Evolutionary conservation across 1,140 invertebrate genomes (phyloP).

Genomic region (Lithobius niger): DNA sequence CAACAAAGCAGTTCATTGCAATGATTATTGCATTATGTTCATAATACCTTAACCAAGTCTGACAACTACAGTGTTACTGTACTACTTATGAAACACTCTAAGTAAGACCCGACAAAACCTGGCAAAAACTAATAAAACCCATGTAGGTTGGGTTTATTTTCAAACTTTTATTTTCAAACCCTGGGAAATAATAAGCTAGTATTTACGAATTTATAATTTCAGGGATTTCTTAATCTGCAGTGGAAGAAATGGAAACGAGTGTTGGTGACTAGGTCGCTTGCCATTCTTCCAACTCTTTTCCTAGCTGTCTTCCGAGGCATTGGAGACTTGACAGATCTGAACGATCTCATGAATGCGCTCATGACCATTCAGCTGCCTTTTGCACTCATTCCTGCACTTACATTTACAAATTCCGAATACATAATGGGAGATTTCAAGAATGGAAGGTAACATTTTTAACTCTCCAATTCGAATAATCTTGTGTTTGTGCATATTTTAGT

Average conservation of each 20-base stretch:
- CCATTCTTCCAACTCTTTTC: constrained; percentile 77
- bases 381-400: constrained; percentile 70
- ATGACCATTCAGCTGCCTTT: constrained; percentile 76
- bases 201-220: too few relatives aligned
- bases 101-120: too few relatives aligned
- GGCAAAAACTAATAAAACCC: too few relatives aligned
- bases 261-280: constrained; percentile 68
- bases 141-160: too few relatives aligned
- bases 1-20: too few relatives aligned
- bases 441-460: constrained; percentile 42
- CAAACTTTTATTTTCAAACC: too few relatives aligned
- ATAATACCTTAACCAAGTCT: too few relatives aligned
- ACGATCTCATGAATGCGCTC: constrained; percentile 78
- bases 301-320: constrained; percentile 55
- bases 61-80: too few relatives aligned
- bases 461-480: not conserved
- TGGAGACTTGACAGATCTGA: constrained; percentile 62
- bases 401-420: constrained; percentile 62
- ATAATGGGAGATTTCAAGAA: constrained; percentile 77
- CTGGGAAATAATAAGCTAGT: too few relatives aligned
- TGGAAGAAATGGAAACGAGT: constrained; percentile 84
- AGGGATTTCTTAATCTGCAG: constrained; percentile 76
- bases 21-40: too few relatives aligned
- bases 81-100: too few relatives aligned
- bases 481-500: not conserved